A percentile compares a stretch with the other conserved stretches of the same genome.
Conservation (phyloP, 2,888 invertebrate genomes). For the Ceramica pisi region DNA sequence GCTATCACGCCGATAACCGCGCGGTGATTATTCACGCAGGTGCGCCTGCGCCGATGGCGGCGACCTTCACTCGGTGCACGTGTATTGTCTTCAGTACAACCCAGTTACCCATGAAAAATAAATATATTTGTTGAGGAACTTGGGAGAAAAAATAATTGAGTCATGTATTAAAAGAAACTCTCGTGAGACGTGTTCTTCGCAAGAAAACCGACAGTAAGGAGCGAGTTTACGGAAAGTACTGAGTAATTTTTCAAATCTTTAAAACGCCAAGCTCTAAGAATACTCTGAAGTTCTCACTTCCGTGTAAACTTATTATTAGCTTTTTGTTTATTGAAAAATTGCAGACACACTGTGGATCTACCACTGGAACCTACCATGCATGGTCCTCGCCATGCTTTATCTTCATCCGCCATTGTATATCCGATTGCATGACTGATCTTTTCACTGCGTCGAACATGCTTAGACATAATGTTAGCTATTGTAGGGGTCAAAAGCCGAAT, state of each 20-base stretch:
- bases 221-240: not conserved
- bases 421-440: too few species aligned
- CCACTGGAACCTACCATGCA: too few species aligned
- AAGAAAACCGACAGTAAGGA: not conserved
- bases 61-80: constrained; percentile 64
- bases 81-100: constrained; percentile 62
- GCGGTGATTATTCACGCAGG: constrained; percentile 59
- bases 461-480: too few species aligned
- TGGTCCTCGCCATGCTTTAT: too few species aligned
- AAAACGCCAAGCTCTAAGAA: not conserved
- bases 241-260: not conserved
- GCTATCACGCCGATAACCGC: constrained; percentile 55
- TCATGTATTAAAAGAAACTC: constrained; percentile 1
- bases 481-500: too few species aligned
- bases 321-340: not conserved
- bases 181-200: not conserved
- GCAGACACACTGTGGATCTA: too few species aligned
- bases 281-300: not conserved
- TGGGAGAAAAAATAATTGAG: constrained; percentile 10
- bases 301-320: not conserved
- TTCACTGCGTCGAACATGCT: too few species aligned
- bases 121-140: constrained; percentile 8
- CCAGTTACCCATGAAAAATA: constrained; percentile 25
- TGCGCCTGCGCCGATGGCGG: constrained; percentile 58
- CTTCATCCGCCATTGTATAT: too few species aligned